phyloP scores from a whole-genome alignment of 2,888 invertebrate genomes.

The Pinctada fucata region DNA sequence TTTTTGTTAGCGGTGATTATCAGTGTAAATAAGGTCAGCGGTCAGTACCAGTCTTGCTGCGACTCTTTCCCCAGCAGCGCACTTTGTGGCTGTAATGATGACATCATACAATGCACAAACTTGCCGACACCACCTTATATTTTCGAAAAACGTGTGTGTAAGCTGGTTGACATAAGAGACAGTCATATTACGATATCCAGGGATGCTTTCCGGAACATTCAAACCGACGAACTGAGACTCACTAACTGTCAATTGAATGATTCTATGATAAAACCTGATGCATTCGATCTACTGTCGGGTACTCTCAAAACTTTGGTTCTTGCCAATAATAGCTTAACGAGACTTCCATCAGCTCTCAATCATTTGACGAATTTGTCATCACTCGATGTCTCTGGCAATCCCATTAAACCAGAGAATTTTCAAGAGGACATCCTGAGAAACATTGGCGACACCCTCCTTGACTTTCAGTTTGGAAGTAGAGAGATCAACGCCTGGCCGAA shows the following conservation, averaged over 20 bases:
- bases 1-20: too few species aligned
- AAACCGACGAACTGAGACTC: conserved; percentile 8
- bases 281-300: conserved; percentile 40
- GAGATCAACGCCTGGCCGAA: conserved; percentile 41
- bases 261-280: conserved; percentile 3
- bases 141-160: neutral
- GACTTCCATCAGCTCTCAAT: conserved; percentile 43
- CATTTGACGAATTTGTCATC: conserved; percentile 34
- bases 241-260: conserved; percentile 13
- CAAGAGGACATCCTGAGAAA: conserved; percentile 43
- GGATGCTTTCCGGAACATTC: conserved; percentile 2
- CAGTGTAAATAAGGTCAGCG: neutral
- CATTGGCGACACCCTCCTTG: conserved; percentile 45
- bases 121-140: neutral
- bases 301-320: conserved; percentile 35
- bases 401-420: conserved; percentile 40
- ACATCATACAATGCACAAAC: conserved; percentile 9
- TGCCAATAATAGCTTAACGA: conserved; percentile 42
- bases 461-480: conserved; percentile 45
- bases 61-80: neutral
- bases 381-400: conserved; percentile 48
- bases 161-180: conserved; percentile 12
- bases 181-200: neutral
- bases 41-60: conserved; percentile 11
- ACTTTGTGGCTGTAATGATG: conserved; percentile 15